Percentiles rank a stretch among this genome's conserved stretches.
These are phyloP conservation scores for Uria aalge DNA, from an alignment of 2,113 vertebrate species.

Conservation along the genomic window DNA sequence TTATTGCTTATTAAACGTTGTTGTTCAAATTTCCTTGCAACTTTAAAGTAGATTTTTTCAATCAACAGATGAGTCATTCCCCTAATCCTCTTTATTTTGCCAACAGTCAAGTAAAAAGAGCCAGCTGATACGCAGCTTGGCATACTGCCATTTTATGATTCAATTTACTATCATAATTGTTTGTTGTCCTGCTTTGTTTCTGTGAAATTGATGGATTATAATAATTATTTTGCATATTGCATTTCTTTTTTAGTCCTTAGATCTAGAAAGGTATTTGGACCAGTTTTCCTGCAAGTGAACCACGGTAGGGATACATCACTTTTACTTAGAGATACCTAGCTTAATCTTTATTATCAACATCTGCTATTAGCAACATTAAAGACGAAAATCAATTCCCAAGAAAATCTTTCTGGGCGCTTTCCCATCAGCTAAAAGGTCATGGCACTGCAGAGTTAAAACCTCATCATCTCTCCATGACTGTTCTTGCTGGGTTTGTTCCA, in stretches of 20 bases:
- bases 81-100: slow-evolving; percentile 50
- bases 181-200: slow-evolving; percentile 36
- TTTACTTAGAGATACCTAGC: background rate
- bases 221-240: background rate
- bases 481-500: background rate
- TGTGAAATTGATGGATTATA: slow-evolving; percentile 8
- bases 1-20: background rate
- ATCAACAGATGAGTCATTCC: slow-evolving; percentile 31
- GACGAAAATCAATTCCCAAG: slow-evolving; percentile 2
- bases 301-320: background rate
- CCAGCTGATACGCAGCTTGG: background rate
- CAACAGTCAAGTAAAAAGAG: background rate
- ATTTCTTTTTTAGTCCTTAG: background rate
- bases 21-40: background rate
- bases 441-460: background rate
- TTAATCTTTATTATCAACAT: slow-evolving; percentile 24
- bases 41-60: slow-evolving; percentile 33
- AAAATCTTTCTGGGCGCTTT: background rate
- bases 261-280: slow-evolving; percentile 1
- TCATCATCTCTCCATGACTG: background rate
- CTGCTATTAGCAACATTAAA: background rate
- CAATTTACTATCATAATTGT: background rate
- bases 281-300: background rate
- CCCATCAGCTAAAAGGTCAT: background rate
- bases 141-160: background rate